Percentiles rank a stretch among this genome's conserved stretches.
Evolutionary conservation across 37 sponge, comb jelly and placozoan genomes (phyloP).

Genomic region (Hormiphora californensis): DNA sequence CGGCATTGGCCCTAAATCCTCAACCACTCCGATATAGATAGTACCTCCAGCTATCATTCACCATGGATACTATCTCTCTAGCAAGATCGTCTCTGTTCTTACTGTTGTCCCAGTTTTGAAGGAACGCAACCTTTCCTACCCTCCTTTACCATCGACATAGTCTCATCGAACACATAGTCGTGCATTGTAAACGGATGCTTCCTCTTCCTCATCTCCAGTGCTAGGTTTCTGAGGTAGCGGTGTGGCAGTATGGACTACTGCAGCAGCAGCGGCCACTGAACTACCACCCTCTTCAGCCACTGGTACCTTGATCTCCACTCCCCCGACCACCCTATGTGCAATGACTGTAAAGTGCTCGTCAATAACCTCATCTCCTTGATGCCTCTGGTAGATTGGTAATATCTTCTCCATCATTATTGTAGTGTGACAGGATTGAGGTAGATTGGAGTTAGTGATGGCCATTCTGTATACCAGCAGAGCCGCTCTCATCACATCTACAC

Average conservation of each 20-base stretch:
- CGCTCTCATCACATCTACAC: constrained; percentile 17
- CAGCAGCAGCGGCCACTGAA: no score
- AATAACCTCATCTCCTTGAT: background rate
- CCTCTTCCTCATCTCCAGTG: no score
- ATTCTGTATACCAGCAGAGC: constrained; percentile 17
- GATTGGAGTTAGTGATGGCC: background rate
- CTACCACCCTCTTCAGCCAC: no score
- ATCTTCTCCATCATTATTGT: background rate
- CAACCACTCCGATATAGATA: constrained; percentile 1
- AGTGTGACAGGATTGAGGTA: no score
- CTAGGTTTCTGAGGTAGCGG: no score
- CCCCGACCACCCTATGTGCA: background rate
- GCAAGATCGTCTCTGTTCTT: background rate
- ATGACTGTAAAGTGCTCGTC: background rate
- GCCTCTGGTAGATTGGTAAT: background rate
- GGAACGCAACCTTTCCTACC: background rate
- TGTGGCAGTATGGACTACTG: no score
- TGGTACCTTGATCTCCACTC: background rate
- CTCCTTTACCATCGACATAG: no score
- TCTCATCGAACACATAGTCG: no score
- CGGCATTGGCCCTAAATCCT: background rate
- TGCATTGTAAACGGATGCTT: no score
- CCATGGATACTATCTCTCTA: background rate
- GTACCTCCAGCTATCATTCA: constrained; percentile 21
- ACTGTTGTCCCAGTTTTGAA: background rate